Conservation (phyloP, 2,113 vertebrate genomes). For the Cisticola juncidis region DNA sequence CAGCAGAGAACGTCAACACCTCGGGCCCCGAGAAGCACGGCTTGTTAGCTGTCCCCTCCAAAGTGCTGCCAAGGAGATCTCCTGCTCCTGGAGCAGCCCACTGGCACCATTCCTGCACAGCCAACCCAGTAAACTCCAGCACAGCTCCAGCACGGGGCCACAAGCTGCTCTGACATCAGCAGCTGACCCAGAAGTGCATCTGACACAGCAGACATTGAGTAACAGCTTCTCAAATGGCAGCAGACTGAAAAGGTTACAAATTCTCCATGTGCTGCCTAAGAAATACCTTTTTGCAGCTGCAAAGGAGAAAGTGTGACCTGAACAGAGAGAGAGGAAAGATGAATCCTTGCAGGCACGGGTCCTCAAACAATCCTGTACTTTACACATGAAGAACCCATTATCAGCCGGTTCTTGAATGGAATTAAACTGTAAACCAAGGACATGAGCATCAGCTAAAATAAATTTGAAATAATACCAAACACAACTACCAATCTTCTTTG, state of each 20-base stretch:
- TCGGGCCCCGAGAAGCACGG: not conserved
- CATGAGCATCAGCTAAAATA: not conserved
- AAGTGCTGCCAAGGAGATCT: not conserved
- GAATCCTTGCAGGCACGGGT: not conserved
- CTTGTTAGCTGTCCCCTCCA: not conserved
- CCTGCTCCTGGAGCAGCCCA: constrained; percentile 10
- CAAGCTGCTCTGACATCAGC: constrained; percentile 41
- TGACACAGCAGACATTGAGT: constrained; percentile 26
- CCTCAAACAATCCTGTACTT: not conserved
- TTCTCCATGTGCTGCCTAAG: not conserved
- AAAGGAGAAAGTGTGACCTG: not conserved
- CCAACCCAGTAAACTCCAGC: not conserved
- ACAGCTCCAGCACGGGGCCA: constrained; percentile 1
- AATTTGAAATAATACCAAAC: not conserved
- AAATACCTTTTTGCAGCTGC: not conserved
- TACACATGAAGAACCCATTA: not conserved
- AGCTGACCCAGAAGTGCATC: constrained; percentile 41
- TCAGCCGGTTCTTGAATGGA: not conserved
- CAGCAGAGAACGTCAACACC: not conserved
- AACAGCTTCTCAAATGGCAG: constrained; percentile 64
- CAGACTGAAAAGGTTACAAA: constrained; percentile 62
- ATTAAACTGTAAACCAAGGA: not conserved
- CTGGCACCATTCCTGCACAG: constrained; percentile 16
- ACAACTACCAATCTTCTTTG: not conserved
- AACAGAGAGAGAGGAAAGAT: not conserved